Base-by-base conservation (phyloP, 2,113 vertebrate species). In the Limnothrissa miodon region DNA sequence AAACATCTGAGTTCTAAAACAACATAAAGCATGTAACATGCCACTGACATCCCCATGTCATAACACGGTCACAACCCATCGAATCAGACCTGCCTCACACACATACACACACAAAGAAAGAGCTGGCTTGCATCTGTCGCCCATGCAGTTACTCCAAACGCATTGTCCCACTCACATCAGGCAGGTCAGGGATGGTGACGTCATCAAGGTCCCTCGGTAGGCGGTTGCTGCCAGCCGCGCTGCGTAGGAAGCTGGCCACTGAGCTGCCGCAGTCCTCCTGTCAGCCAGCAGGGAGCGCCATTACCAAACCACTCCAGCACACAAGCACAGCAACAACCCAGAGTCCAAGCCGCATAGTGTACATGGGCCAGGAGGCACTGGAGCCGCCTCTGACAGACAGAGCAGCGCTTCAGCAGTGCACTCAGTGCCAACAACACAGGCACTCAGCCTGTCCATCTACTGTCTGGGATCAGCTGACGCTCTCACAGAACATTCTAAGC, bases 121-220 rank as follows among this genome's bases (percentile, higher is more conserved):
- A 53, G 5, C 51, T 21, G 51, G 19, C 51, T 53, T 21, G 21
- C 51, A 13, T 56, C 25, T 21, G 9, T 56, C 25, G 45, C 9
- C 17, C 36, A 80, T 33, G 25, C 39, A 36, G 29, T 82, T 25
- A 70, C 66, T 66, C 80, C 80, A 78, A 39, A 29, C 83, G 74
- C n/a, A 78, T 39, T n/a, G n/a, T 81, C 45, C 80, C 62, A 87
- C 88, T 89, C 83, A 90, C 80, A 19, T 92, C 89, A 11, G 91
- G 33, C 85, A 94, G 89, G 86, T 94, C 91, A 4, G 94, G 93
- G 87, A 95, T 93, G 44, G 92, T 91, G 10, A 94, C 81, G 66
- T 92, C 79, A 59, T 93, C 93, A 87, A 95, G 87, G 87, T 93
- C 90, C 53, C 87, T 87, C 51, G 86, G 83, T 46, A 93, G 87